A percentile compares a stretch with the other conserved stretches of the same genome.
Evolutionary conservation across 2,888 invertebrate genomes (phyloP).

Genomic region (Nudaria mundana): DNA sequence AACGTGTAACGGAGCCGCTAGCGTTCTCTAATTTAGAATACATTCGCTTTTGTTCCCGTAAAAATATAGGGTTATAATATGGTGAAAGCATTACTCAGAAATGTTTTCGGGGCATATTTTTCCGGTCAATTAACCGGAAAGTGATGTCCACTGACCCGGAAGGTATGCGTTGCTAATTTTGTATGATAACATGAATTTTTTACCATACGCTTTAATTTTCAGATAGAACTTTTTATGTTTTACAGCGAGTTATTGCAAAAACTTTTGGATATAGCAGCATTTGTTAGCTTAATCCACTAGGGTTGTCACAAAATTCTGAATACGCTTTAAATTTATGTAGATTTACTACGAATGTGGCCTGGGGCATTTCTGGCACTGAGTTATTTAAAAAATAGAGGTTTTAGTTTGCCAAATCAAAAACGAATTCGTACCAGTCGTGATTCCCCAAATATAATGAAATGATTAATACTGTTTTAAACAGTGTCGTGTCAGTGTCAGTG

Average conservation of each 20-base stretch:
- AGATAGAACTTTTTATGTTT: conserved; percentile 6
- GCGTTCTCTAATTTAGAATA: too few relatives aligned
- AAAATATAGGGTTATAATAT: neutral
- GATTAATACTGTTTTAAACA: too few relatives aligned
- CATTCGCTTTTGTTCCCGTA: neutral
- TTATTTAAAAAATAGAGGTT: too few relatives aligned
- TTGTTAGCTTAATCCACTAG: conserved; percentile 7
- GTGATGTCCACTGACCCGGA: conserved; percentile 18
- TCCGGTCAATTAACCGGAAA: conserved; percentile 16
- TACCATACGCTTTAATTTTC: neutral
- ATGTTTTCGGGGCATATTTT: conserved; percentile 11
- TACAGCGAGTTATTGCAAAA: conserved; percentile 6
- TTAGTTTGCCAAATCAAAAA: too few relatives aligned
- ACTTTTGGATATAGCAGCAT: conserved; percentile 17
- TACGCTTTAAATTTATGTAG: too few relatives aligned
- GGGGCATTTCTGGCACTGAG: too few relatives aligned
- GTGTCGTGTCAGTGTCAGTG: too few relatives aligned
- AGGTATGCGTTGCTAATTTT: conserved; percentile 16
- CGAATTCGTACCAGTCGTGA: too few relatives aligned
- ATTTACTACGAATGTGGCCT: too few relatives aligned
- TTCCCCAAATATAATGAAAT: too few relatives aligned
- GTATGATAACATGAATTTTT: conserved; percentile 6
- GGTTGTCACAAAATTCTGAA: conserved; percentile 11
- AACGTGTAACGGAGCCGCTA: too few relatives aligned
- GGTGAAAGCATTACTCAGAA: conserved; percentile 1